phyloP scores from a whole-genome alignment of 2,113 vertebrate species.

The Nothobranchius kuhntae region DNA sequence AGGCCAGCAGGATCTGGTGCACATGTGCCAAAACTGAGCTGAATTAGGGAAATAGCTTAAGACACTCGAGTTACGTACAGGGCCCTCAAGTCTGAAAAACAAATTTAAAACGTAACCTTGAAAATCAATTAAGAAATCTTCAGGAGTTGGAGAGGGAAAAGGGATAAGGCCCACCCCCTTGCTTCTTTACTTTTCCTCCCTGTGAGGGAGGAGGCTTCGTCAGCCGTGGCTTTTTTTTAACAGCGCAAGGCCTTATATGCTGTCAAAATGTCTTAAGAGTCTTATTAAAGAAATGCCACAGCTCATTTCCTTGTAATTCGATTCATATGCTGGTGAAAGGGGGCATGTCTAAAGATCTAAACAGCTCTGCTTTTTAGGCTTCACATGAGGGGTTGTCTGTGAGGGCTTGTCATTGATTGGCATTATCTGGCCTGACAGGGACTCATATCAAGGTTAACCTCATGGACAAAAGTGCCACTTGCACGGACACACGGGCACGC shows the following conservation, averaged over 20 bases:
- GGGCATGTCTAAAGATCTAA: slow-evolving; percentile 80
- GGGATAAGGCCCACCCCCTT: slow-evolving; percentile 42
- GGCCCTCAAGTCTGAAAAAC: slow-evolving; percentile 73
- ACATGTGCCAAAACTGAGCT: slow-evolving; percentile 39
- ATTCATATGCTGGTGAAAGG: slow-evolving; percentile 77
- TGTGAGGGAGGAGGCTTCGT: slow-evolving; percentile 61
- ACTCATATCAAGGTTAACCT: slow-evolving; percentile 83
- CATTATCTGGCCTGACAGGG: slow-evolving; percentile 80
- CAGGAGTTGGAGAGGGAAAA: slow-evolving; percentile 46
- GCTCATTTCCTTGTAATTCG: slow-evolving; percentile 78
- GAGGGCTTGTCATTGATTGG: slow-evolving; percentile 80
- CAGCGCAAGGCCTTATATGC: slow-evolving; percentile 73
- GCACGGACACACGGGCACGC: slow-evolving; percentile 52
- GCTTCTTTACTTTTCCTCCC: slow-evolving; percentile 32
- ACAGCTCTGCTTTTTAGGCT: slow-evolving; percentile 80
- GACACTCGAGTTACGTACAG: slow-evolving; percentile 20
- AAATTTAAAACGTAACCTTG: slow-evolving; percentile 80
- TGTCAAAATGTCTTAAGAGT: slow-evolving; percentile 81
- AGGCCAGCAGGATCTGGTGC: slow-evolving; percentile 35
- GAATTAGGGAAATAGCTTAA: slow-evolving; percentile 64
- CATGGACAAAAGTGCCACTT: slow-evolving; percentile 69
- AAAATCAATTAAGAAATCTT: slow-evolving; percentile 81
- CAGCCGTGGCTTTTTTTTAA: slow-evolving; percentile 57
- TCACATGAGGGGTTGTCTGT: slow-evolving; percentile 77
- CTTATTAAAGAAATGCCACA: slow-evolving; percentile 82